Percentiles rank a stretch among this genome's conserved stretches.
These are phyloP conservation scores for Ceratoteleas bidentatus DNA, from an alignment of 1,140 invertebrate genomes.

Conservation along the genomic window DNA sequence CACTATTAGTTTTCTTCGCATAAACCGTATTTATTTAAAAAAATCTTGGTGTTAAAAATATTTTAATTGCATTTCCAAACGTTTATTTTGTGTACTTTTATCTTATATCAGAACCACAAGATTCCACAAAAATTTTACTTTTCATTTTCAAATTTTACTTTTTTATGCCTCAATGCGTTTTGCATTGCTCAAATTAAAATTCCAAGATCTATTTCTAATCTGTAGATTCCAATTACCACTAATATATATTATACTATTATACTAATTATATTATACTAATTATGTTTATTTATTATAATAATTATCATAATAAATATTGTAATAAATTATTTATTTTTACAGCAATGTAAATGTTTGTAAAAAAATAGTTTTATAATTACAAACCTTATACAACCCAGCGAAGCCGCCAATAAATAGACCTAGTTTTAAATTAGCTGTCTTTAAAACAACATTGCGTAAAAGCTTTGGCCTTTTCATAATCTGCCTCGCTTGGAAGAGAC, in stretches of 20 bases:
- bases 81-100: too few species aligned
- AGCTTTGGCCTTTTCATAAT: conserved; percentile 80
- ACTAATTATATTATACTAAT: not conserved
- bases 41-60: too few species aligned
- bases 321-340: not conserved
- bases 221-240: too few species aligned
- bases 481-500: conserved; percentile 81
- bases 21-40: too few species aligned
- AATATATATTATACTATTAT: not conserved
- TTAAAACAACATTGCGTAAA: conserved; percentile 77
- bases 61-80: too few species aligned
- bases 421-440: conserved; percentile 77
- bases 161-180: too few species aligned
- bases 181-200: too few species aligned
- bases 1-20: too few species aligned
- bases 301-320: not conserved
- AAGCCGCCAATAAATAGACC: conserved; percentile 85
- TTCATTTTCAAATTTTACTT: too few species aligned
- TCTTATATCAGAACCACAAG: too few species aligned
- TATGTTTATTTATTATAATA: not conserved
- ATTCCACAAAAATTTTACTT: not conserved
- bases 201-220: too few species aligned
- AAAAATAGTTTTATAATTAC: conserved; percentile 61
- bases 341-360: not conserved
- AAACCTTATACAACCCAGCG: conserved; percentile 83